Conservation (phyloP, 2,888 invertebrate genomes). For the Catocala sponsa region DNA sequence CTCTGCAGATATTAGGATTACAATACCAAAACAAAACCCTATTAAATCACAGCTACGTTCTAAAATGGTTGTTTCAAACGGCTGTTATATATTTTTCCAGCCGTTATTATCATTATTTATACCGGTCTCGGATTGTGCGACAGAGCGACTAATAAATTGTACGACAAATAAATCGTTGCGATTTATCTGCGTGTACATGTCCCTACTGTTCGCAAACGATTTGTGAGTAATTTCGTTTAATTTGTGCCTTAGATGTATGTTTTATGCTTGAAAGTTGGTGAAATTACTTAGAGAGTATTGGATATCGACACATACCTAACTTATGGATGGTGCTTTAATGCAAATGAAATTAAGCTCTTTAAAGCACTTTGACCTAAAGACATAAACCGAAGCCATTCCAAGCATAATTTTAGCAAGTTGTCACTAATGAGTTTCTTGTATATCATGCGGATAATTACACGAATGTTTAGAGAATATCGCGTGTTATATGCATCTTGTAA, state of each 20-base stretch:
- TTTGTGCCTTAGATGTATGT: slow-evolving; percentile 41
- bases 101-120: slow-evolving; percentile 72
- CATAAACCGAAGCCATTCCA: too few species aligned
- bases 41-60: slow-evolving; percentile 34
- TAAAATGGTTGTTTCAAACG: slow-evolving; percentile 50
- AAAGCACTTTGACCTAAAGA: too few species aligned
- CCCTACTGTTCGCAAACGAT: slow-evolving; percentile 52
- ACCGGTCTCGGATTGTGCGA: slow-evolving; percentile 53
- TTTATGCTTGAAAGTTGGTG: slow-evolving; percentile 26
- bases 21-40: slow-evolving; percentile 2
- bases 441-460: too few species aligned
- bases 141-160: slow-evolving; percentile 39
- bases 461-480: too few species aligned
- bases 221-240: slow-evolving; percentile 50
- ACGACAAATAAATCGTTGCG: slow-evolving; percentile 59
- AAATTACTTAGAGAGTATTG: slow-evolving; percentile 11
- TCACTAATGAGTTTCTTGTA: too few species aligned
- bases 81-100: slow-evolving; percentile 64
- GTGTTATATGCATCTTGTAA: too few species aligned
- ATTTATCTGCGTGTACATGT: slow-evolving; percentile 68
- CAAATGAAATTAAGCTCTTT: too few species aligned
- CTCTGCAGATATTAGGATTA: too few species aligned
- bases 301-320: neutral
- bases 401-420: too few species aligned
- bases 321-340: too few species aligned